These are phyloP conservation scores for Drosophila simulans DNA, from an alignment of 1,140 invertebrate species.

Conservation along the genomic window DNA sequence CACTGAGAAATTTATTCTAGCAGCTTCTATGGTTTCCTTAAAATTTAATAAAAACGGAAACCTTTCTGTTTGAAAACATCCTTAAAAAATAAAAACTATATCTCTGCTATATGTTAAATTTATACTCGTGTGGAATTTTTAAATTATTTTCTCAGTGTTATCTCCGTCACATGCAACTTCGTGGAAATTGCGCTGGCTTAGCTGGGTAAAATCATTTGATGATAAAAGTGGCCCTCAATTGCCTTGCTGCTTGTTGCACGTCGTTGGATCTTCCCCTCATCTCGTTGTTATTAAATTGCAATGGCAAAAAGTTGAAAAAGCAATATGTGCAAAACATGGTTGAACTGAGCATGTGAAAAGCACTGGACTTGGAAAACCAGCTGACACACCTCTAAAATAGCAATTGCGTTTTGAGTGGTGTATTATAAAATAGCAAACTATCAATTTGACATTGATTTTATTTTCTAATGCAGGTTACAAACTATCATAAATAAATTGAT, in stretches of 20 bases:
- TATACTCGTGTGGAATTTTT: too few relatives aligned
- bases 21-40: neutral
- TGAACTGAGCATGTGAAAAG: constrained; percentile 12
- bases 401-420: constrained; percentile 42
- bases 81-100: too few relatives aligned
- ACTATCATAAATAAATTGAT: neutral
- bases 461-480: neutral
- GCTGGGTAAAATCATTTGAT: constrained; percentile 73
- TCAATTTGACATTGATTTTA: neutral
- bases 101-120: too few relatives aligned
- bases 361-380: constrained; percentile 16
- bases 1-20: constrained; percentile 7
- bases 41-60: neutral
- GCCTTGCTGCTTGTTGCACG: constrained; percentile 67
- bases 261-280: neutral
- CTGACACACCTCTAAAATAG: constrained; percentile 31
- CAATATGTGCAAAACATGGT: neutral
- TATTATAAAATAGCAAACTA: constrained; percentile 23
- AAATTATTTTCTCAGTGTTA: neutral
- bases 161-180: constrained; percentile 15
- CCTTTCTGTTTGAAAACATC: neutral
- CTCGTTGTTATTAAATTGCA: constrained; percentile 65
- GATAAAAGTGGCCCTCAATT: constrained; percentile 77
- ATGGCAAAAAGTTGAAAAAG: constrained; percentile 21
- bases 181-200: constrained; percentile 66